Base-by-base conservation (phyloP, 2,888 invertebrate genomes). In the Eupithecia inturbata region DNA sequence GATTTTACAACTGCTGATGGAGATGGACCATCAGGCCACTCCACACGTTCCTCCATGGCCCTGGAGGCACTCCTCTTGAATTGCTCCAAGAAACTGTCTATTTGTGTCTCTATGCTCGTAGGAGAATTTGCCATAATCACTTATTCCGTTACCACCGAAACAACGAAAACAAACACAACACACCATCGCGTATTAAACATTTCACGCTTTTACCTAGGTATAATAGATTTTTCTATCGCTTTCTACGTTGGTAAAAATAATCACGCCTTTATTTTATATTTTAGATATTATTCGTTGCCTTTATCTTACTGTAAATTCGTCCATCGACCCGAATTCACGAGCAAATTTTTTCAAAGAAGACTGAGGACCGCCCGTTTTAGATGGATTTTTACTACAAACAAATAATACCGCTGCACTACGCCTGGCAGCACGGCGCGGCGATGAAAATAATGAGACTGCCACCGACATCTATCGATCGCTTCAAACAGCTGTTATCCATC, bases 51-150 rank as follows among this genome's bases (percentile, higher is more conserved):
- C 82, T 96, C 96, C 96, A 97, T 97, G 74, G 96, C 97, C 87
- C 96, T 96, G 72, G 97, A 97, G 82, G 97, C 97, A 94, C 97
- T 97, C 80, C 96, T 96, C 89, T 97, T 97, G 89, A 97, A 97
- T 89, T 97, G 97, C 95, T 97, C 97, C 90, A 97, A 92, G 94
- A 97, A 97, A 94, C 96, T 96, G 95, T 97, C 97, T 94, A 97
- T 97, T 95, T 97, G 97, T 85, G 96, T 97, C 95, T 97, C 97
- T 90, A 97, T 96, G 82, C 96, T 97, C 81, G 96, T 96, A 80
- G 96, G 96, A 83, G 96, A 96, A 88, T 92, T 95, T 82, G 95
- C 95, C 96, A 96, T 96, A 87, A 91, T 96, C 87, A 91, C 92
- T 88, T 87, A 90, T 90, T 91, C 89, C 90, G 92, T 92, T 89